Evolutionary conservation across 2,113 vertebrate species (phyloP), one percentile per base, ranked within the genome.

Genomic region (Empidonax alnorum): DNA sequence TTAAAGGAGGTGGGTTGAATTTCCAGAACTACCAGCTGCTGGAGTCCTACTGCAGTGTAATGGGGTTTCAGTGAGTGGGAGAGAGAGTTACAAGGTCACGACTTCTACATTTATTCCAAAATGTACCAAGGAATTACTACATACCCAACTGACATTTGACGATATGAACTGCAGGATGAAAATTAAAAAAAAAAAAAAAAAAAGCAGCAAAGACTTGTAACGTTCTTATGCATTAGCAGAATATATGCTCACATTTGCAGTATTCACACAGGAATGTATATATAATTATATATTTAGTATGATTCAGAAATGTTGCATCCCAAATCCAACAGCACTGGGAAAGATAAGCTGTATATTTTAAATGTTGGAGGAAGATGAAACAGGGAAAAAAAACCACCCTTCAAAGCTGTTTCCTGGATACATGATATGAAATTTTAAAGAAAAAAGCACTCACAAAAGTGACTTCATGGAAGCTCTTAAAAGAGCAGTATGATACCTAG

Each of bases 81-180:
- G 89, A 91, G 91, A 82, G 10, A 96, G 88, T 89, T 93, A 77
- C 97, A 97, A 97, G 95, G 96, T 97, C 96, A 96, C 16, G 61
- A 86, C 96, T 96, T 89, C 69, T 42, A 41, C 74, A 85, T 91
- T 89, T 92, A 81, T 95, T 93, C 84, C 84, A 84, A 93, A 97
- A 95, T 53, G 68, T 44, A 96, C 31, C 66, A 69, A 59, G 53
- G 93, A 97, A 91, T 95, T 88, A 74, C 93, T 90, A 83, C 35
- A 9, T 39, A 20, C 37, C 39, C n/a, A 33, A 35, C 47, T 31
- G 50, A 65, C 61, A 66, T 50, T 79, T 19, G 74, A 65, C 84
- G 87, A 66, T 27, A 91, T 4, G 33, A 74, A 55, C 63, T 67
- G 75, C 61, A 33, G 83, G 37, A 80, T 63, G 41, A 58, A 92